Conservation (phyloP, 1,140 invertebrate genomes). For the Hermetia illucens region DNA sequence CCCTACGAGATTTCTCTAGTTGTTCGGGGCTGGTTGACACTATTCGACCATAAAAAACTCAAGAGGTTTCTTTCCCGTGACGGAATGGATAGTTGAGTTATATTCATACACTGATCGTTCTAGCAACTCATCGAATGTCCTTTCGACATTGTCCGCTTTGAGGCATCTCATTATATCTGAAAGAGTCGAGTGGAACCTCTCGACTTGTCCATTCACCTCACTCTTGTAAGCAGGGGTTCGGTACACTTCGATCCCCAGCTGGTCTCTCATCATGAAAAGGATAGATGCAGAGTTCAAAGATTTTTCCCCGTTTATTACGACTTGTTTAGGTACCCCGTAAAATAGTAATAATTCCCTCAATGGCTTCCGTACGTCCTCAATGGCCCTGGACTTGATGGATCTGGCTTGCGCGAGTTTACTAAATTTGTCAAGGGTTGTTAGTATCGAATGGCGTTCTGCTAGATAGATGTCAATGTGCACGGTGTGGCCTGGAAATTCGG, state of each 20-base stretch:
- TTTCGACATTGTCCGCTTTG: background rate
- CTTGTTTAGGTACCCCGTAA: constrained; percentile 6
- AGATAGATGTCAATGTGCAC: constrained; percentile 5
- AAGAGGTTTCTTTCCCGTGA: background rate
- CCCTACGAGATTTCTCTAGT: background rate
- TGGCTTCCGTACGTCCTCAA: constrained; percentile 6
- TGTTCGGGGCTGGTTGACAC: background rate
- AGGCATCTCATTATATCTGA: background rate
- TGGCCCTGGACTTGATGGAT: constrained; percentile 8
- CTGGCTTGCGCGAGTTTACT: constrained; percentile 8
- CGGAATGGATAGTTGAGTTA: background rate
- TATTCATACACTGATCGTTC: background rate
- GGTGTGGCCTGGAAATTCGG: constrained; percentile 5
- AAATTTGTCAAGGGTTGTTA: constrained; percentile 10
- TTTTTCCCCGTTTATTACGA: constrained; percentile 8
- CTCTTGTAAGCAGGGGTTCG: constrained; percentile 8
- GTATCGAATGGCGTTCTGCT: constrained; percentile 2
- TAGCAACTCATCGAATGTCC: background rate
- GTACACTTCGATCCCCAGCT: constrained; percentile 6
- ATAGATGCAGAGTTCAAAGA: constrained; percentile 8
- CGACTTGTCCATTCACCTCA: background rate
- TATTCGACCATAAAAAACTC: background rate
- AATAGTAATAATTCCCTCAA: constrained; percentile 6
- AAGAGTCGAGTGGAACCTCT: background rate
- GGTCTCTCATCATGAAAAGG: constrained; percentile 8